Conservation (phyloP, 2,113 vertebrate species). For the Dicrurus megarhynchus region DNA sequence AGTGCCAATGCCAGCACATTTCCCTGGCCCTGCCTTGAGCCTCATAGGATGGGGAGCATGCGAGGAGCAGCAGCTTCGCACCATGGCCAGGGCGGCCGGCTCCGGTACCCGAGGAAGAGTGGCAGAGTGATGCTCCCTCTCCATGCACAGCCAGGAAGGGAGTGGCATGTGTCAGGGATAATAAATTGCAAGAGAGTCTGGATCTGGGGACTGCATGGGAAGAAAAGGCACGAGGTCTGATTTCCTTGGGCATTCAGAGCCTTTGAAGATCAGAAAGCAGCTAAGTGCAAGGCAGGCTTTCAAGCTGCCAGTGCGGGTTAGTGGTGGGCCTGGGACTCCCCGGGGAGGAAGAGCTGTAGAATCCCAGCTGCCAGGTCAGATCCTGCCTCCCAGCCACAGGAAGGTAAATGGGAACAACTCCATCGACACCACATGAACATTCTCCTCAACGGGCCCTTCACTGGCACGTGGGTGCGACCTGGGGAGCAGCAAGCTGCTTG, state of each 20-base stretch:
- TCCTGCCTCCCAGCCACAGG: not conserved
- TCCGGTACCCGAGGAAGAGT: accelerated
- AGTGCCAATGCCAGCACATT: accelerated
- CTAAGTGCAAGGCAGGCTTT: constrained; percentile 48
- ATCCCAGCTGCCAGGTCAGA: not conserved
- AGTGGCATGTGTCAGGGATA: not conserved
- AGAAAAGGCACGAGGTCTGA: constrained; percentile 38
- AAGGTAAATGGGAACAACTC: not conserved
- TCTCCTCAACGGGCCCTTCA: not conserved
- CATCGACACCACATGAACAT: accelerated
- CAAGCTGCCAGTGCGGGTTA: constrained; percentile 29
- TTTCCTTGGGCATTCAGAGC: constrained; percentile 42
- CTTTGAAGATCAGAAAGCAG: constrained; percentile 61
- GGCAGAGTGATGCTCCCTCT: not conserved
- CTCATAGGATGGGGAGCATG: accelerated
- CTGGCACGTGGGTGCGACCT: not conserved
- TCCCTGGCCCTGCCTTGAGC: not conserved
- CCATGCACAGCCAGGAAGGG: not conserved
- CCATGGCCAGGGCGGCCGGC: accelerated
- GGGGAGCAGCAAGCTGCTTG: not conserved
- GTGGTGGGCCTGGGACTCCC: constrained; percentile 45
- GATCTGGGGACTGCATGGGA: not conserved
- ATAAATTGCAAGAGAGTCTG: not conserved
- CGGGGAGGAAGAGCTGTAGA: not conserved
- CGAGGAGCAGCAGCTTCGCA: not conserved